phyloP scores from a whole-genome alignment of 2,888 invertebrate genomes.

The Trichacis sp. region DNA sequence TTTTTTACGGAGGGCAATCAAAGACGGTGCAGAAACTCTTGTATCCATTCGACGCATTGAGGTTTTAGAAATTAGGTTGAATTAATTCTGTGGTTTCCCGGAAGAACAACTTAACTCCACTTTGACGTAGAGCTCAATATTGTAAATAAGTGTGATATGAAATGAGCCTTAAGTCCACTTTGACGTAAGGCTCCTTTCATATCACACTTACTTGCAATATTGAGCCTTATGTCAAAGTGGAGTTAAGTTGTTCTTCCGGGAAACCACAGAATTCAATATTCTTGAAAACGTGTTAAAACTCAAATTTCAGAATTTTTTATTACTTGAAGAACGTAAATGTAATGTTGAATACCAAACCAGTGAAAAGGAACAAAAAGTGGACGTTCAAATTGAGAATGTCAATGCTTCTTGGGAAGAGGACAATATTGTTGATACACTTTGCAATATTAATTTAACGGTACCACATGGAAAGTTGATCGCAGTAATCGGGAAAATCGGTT shows the following conservation, averaged over 20 bases:
- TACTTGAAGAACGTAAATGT: conserved; percentile 72
- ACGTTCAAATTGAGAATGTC: conserved; percentile 68
- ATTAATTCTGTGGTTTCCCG: no score
- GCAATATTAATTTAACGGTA: neutral
- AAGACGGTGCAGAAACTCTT: conserved; percentile 74
- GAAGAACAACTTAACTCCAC: no score
- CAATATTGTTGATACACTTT: neutral
- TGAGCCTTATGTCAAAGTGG: no score
- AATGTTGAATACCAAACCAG: conserved; percentile 18
- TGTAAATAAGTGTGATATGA: no score
- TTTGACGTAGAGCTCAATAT: no score
- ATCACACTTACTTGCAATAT: no score
- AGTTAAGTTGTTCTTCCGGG: no score
- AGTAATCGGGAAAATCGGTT: neutral
- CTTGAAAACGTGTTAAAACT: no score
- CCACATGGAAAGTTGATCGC: neutral
- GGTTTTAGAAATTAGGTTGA: conserved; percentile 63
- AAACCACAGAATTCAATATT: no score
- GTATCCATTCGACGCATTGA: conserved; percentile 76
- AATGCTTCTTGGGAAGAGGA: neutral
- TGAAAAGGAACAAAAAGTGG: conserved; percentile 44
- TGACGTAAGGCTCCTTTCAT: no score
- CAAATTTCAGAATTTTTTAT: conserved; percentile 70
- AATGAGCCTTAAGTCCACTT: no score
- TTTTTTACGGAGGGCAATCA: conserved; percentile 75